Base-by-base conservation (phyloP, 2,797 vertebrate genomes). In the Hyperoplus lanceolatus region DNA sequence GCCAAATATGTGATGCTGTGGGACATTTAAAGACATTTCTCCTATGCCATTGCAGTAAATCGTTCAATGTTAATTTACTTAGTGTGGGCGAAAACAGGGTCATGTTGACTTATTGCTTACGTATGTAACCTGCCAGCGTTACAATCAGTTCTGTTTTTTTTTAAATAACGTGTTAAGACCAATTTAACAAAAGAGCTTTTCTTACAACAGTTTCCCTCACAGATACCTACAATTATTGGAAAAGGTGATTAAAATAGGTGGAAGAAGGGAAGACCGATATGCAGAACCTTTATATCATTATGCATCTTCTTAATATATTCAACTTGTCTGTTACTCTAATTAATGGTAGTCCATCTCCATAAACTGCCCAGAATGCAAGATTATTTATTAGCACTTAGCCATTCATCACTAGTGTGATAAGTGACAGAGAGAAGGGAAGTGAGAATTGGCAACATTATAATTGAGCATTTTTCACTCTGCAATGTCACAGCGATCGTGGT, bases 381-480 rank as follows among this genome's bases (percentile, higher is more conserved):
- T 88, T 89, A 91, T 91, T 87, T 90, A 89, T 90, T 74, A 86
- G 81, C 82, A 85, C 77, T 74, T 73, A 50, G 62, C 58, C 65
- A 90, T 90, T 89, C 79, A 86, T 92, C 89, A 92, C 82, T 80
- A 73, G 73, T 67, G 80, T 79, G 79, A 87, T 85, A 89, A 75
- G 88, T 82, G 90, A 89, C 84, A 82, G 79, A 81, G 60, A 81
- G 80, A 77, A 70, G 50, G 68, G 60, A 87, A 78, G 84, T 86
- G 64, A 81, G 79, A 86, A 72, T 82, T 88, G 84, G 83, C 75
- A 87, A 90, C 82, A 92, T 90, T 87, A 87, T 92, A 91, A 94
- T 92, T 93, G 87, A 92, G 91, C 69, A 90, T 92, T 89, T 89
- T 92, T 94, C 90, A 90, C 81, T 91, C 74, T 54, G 56, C 73